Evolutionary conservation across 2,797 vertebrate genomes (phyloP), one percentile per base, ranked within the genome.

Genomic region (Lates japonicus): DNA sequence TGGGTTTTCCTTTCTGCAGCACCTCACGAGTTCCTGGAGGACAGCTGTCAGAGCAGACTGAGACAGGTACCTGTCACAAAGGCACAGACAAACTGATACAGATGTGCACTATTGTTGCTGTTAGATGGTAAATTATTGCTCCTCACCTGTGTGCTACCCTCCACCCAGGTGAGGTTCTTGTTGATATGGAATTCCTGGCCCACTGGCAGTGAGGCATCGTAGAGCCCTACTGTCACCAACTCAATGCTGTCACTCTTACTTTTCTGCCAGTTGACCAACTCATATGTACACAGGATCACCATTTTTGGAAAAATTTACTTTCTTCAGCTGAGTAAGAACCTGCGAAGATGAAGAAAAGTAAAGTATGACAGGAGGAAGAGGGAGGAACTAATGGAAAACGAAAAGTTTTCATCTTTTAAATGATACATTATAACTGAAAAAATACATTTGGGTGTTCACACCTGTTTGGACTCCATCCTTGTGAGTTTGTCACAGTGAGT

Each of bases 201-300:
- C 39, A 63, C 69, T 0, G 81, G 85, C 39, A 89, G 83, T 17
- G 93, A 92, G 2, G 91, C 91, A 77, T 95, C 91, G 22, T 95
- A 95, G 17, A 79, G 69, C 1, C 95, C 95, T 1, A 94, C 94
- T 51, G 90, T 94, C 29, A 92, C 87, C 64, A 95, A 72, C 29
- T 87, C 44, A 44, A 88, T 67, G 20, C 59, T 52, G 10, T 92
- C 91, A 66, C 65, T 85, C 42, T 77, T 11, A 37, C 16, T 82
- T 71, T 44, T 78, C 64, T 95, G 93, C 95, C 95, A 96, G 86
- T 95, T 96, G 31, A 96, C 86, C 31, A 95, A 62, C 62, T 95
- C 95, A 55, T 96, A 96, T 4, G 37, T 82, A 70, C 61, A 93
- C 86, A 39, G 95, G 92, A 69, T 96, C 94, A 29, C 94, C 92